Conservation (phyloP, 2,113 vertebrate genomes). For the Thalassarche chlororhynchos region DNA sequence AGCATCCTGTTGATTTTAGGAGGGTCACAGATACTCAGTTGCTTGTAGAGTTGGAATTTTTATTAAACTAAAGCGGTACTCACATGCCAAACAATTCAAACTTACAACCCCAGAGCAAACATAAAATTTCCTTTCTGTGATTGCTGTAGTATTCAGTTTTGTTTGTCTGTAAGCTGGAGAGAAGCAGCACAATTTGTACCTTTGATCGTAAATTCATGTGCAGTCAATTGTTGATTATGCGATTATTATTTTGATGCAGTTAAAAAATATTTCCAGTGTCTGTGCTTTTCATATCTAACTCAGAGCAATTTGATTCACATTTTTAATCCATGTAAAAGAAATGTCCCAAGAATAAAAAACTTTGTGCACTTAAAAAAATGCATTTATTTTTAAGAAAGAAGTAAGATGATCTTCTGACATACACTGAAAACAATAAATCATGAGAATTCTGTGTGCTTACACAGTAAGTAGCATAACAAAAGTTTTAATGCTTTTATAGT, state of each 20-base stretch:
- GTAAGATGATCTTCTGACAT: background rate
- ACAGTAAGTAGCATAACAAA: background rate
- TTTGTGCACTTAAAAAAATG: background rate
- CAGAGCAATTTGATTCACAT: background rate
- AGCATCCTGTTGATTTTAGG: background rate
- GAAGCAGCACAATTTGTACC: background rate
- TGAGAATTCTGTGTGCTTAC: background rate
- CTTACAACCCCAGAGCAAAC: background rate
- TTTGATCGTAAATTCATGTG: background rate
- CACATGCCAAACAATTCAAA: background rate
- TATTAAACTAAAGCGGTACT: background rate
- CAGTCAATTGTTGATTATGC: background rate
- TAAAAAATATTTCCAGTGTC: background rate
- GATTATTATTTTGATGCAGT: background rate
- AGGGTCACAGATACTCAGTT: background rate
- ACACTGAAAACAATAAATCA: background rate
- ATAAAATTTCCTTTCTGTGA: background rate
- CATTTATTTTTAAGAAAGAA: background rate
- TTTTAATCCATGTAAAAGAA: background rate
- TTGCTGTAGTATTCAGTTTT: background rate
- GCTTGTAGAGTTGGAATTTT: background rate
- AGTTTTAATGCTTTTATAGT: background rate
- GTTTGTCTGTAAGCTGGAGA: background rate
- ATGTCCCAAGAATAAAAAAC: background rate
- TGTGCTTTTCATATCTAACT: background rate